Evolutionary conservation across 2,113 vertebrate species (phyloP), one percentile per base, ranked within the genome.

Genomic region (Corythornis vintsioides): DNA sequence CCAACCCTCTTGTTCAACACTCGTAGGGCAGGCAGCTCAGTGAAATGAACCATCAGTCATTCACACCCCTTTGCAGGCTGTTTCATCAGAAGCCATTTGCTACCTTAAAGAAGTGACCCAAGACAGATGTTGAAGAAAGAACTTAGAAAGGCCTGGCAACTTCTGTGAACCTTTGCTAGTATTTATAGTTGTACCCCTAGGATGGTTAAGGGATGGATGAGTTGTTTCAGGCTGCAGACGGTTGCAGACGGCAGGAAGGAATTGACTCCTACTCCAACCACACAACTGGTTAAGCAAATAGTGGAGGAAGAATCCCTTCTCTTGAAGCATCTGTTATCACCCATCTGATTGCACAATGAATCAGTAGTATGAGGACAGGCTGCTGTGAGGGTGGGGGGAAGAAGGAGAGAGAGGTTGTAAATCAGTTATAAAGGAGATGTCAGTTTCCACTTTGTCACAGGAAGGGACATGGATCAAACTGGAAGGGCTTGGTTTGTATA

Each of bases 271-370:
- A 92, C 95, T 92, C 96, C 94, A 95, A 91, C 91, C 93, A 95
- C 87, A 96, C 92, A 95, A 95, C 95, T 96, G 95, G 92, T 91
- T 95, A 96, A 92, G 94, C 84, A 83, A 93, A 95, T 85, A 85
- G 92, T 96, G 96, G 94, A 96, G 94, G 96, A 96, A 96, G 94
- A 87, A 92, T 96, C 89, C 76, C 93, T 94, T 91, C 91, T 96
- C 75, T 84, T 94, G 91, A 94, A 93, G 95, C 94, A 96, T 96
- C 95, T 96, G 94, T 87, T 96, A 83, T 92, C 91, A 94, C 56
- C 92, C 89, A 94, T 94, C 87, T 96, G 89, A 96, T 82, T 93
- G 92, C 87, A 95, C 82, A 95, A 85, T 95, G 94, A 96, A 96
- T 96, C 94, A 96, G 92, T 95, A 89, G 87, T 94, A 95, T 71